phyloP scores from a whole-genome alignment of 2,797 vertebrate species.

The Pygocentrus nattereri region DNA sequence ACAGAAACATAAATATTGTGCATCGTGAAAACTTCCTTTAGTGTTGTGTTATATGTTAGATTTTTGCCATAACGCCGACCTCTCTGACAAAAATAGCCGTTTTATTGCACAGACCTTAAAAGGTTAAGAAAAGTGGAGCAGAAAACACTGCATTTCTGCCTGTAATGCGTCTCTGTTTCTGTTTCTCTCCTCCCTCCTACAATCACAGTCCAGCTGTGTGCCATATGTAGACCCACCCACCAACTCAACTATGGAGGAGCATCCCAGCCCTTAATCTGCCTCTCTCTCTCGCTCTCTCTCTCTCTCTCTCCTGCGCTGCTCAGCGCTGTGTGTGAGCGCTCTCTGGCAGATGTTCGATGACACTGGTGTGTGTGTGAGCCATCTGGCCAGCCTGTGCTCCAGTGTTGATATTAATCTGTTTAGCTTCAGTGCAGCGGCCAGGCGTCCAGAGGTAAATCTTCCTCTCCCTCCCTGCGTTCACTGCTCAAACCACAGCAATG shows the following conservation, averaged over 20 bases:
- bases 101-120: neutral
- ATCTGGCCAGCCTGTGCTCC: conserved; percentile 80
- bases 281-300: conserved; percentile 60
- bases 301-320: conserved; percentile 28
- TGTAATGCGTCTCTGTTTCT: conserved; percentile 19
- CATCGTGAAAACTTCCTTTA: too few relatives aligned
- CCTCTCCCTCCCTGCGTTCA: conserved; percentile 63
- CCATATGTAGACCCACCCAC: conserved; percentile 57
- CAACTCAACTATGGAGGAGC: conserved; percentile 37
- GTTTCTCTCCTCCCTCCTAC: conserved; percentile 25
- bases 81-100: too few relatives aligned
- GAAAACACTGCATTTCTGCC: neutral
- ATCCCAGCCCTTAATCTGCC: conserved; percentile 66
- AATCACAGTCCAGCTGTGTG: conserved; percentile 56
- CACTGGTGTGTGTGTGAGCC: conserved; percentile 73
- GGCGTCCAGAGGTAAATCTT: conserved; percentile 70
- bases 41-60: too few relatives aligned
- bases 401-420: conserved; percentile 86
- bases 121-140: neutral
- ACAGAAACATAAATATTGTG: too few relatives aligned
- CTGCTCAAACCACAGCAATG: conserved; percentile 67
- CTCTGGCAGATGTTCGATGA: conserved; percentile 80
- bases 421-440: conserved; percentile 72
- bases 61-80: too few relatives aligned
- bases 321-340: conserved; percentile 64